Evolutionary conservation across 2,797 vertebrate genomes (phyloP).

Genomic region (Linurgus olivaceus): DNA sequence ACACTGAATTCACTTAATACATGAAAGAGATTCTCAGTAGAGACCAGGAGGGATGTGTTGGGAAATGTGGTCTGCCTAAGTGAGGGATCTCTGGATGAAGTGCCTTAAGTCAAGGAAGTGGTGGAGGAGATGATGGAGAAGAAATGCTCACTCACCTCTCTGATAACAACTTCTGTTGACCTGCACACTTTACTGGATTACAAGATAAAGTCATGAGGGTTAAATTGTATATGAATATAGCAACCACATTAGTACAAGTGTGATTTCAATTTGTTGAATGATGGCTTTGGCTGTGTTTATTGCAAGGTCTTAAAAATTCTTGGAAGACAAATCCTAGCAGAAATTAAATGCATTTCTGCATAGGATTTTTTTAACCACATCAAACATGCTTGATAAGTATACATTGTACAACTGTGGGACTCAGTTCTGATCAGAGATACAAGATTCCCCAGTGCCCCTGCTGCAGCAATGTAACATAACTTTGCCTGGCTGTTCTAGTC

Average conservation of each 20-base stretch:
- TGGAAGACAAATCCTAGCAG: constrained; percentile 49
- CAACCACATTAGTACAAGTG: constrained; percentile 34
- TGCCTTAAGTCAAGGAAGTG: constrained; percentile 13
- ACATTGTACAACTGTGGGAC: neutral
- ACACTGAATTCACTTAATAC: neutral
- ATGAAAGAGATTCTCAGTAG: neutral
- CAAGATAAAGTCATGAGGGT: constrained; percentile 37
- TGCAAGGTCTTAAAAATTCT: constrained; percentile 65
- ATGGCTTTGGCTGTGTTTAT: constrained; percentile 62
- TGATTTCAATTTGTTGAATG: constrained; percentile 66
- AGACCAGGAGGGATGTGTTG: neutral
- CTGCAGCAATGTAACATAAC: constrained; percentile 17
- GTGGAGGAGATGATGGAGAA: neutral
- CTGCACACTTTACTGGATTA: constrained; percentile 38
- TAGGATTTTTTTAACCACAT: constrained; percentile 52
- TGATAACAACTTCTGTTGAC: constrained; percentile 4
- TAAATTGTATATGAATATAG: constrained; percentile 54
- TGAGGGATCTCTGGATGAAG: neutral
- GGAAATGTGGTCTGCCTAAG: neutral
- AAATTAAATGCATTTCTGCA: constrained; percentile 59
- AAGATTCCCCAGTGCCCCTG: neutral
- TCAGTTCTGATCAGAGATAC: constrained; percentile 20
- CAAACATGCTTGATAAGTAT: constrained; percentile 4
- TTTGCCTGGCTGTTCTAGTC: constrained; percentile 2
- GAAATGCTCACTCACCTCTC: constrained; percentile 12